Conservation (phyloP, 1,140 invertebrate genomes). For the Kradibia gibbosae region DNA sequence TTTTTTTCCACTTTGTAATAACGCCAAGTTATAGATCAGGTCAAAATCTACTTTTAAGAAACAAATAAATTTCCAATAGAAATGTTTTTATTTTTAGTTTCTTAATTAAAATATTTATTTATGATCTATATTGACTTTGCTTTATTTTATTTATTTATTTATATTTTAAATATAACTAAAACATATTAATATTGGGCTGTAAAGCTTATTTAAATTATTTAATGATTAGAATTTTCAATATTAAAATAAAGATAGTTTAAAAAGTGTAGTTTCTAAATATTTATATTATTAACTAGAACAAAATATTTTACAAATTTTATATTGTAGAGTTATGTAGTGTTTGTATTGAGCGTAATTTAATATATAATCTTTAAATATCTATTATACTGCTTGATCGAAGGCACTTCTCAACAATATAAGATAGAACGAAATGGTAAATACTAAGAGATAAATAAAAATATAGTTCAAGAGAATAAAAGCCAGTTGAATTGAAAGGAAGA, state of each 20-base stretch:
- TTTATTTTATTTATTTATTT: too few relatives aligned
- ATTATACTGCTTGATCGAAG: constrained; percentile 2
- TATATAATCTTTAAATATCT: background rate
- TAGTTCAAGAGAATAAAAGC: background rate
- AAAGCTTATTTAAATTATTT: too few relatives aligned
- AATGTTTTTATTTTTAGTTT: background rate
- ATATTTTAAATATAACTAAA: too few relatives aligned
- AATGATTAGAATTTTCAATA: too few relatives aligned
- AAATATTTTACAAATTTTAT: too few relatives aligned
- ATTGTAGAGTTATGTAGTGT: too few relatives aligned
- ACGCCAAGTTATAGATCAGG: constrained; percentile 1
- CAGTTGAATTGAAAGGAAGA: background rate
- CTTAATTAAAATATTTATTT: background rate
- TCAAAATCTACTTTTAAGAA: constrained; percentile 1
- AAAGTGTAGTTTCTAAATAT: too few relatives aligned
- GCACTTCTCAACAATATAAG: background rate
- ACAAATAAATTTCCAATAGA: constrained; percentile 1
- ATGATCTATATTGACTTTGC: background rate
- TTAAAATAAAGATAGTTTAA: too few relatives aligned
- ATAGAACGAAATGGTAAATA: background rate
- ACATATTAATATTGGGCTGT: too few relatives aligned
- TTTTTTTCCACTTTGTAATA: constrained; percentile 21
- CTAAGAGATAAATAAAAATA: background rate
- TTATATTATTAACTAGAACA: too few relatives aligned
- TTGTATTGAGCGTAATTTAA: too few relatives aligned